These are phyloP conservation scores for Drosophila busckii DNA, from an alignment of 1,140 invertebrate genomes.

Conservation along the genomic window DNA sequence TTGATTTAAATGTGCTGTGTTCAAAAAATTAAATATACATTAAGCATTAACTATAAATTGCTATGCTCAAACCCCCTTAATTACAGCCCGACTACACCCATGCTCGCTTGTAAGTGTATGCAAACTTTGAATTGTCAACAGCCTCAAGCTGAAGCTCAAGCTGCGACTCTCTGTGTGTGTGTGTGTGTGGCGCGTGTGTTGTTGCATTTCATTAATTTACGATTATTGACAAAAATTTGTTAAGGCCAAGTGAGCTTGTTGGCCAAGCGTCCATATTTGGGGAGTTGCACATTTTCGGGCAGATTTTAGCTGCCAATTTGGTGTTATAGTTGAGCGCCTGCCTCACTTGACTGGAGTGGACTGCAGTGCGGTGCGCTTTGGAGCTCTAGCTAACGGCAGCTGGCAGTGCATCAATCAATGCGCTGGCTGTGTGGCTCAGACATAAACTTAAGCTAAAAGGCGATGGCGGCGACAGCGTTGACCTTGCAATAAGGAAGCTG, in stretches of 20 bases:
- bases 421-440: conserved; percentile 11
- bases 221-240: conserved; percentile 61
- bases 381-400: conserved; percentile 57
- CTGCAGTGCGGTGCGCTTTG: conserved; percentile 17
- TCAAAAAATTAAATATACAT: too few species aligned
- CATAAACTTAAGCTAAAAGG: neutral
- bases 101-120: conserved; percentile 15
- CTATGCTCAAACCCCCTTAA: too few species aligned
- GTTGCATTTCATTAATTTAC: conserved; percentile 74
- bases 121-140: neutral
- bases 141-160: neutral
- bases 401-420: conserved; percentile 73
- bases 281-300: conserved; percentile 53
- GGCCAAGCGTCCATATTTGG: neutral
- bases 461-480: conserved; percentile 26
- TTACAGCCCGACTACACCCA: too few species aligned
- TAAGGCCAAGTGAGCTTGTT: conserved; percentile 1
- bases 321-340: conserved; percentile 57
- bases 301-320: conserved; percentile 58
- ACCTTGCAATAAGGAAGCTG: conserved; percentile 72
- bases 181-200: conserved; percentile 35
- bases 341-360: conserved; percentile 1
- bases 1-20: too few species aligned
- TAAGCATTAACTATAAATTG: too few species aligned
- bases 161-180: conserved; percentile 17